phyloP scores from a whole-genome alignment of 2,113 vertebrate genomes.

The Petrocephalus microphthalmus region DNA sequence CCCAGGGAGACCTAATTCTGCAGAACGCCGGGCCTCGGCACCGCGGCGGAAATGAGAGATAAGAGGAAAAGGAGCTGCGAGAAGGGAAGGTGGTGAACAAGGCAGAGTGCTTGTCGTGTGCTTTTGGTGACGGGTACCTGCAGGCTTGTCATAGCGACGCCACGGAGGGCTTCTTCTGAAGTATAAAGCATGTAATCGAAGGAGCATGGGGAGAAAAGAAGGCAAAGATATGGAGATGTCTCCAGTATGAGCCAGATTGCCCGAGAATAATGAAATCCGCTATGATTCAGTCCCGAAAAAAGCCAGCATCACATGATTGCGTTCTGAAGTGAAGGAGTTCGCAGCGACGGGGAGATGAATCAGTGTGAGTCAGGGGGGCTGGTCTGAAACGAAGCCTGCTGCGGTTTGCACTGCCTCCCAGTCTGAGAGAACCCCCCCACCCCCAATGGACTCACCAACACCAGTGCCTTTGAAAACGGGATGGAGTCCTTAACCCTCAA shows the following conservation, averaged over 20 bases:
- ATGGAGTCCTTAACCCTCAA: neutral
- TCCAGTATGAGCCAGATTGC: neutral
- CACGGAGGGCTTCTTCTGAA: neutral
- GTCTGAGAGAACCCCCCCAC: neutral
- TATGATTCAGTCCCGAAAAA: conserved; percentile 15
- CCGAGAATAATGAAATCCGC: neutral
- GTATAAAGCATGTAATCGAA: neutral
- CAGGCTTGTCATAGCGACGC: neutral
- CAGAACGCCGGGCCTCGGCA: neutral
- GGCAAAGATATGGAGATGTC: neutral
- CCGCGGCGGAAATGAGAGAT: neutral
- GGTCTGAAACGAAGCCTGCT: neutral
- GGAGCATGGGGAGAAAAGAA: neutral
- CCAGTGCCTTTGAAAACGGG: neutral
- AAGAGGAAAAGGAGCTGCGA: neutral
- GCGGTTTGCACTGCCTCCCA: neutral
- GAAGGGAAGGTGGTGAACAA: neutral
- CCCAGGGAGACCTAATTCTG: neutral
- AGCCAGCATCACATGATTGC: neutral
- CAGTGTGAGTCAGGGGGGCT: conserved; percentile 8
- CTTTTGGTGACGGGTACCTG: neutral
- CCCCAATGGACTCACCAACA: neutral
- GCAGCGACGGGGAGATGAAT: conserved; percentile 8
- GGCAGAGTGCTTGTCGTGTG: neutral
- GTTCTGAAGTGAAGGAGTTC: neutral